phyloP scores from a whole-genome alignment of 2,797 vertebrate species.

The Sarcoramphus papa region DNA sequence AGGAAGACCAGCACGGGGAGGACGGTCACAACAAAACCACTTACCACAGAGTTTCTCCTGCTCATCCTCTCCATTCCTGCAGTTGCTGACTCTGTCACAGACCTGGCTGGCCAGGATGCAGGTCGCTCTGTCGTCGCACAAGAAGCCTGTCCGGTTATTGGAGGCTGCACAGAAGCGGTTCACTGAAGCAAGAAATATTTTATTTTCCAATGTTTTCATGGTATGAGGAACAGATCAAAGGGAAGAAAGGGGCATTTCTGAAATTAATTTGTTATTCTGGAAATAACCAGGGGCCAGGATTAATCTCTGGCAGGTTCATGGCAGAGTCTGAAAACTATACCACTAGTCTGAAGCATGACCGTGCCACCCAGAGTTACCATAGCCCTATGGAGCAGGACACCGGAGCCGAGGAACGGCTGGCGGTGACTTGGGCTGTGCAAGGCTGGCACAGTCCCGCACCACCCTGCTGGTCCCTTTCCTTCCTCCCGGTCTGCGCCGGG shows the following conservation, averaged over 20 bases:
- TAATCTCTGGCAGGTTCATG: not conserved
- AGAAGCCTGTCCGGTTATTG: conserved; percentile 73
- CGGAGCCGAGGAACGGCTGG: not conserved
- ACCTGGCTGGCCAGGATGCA: conserved; percentile 74
- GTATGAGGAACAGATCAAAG: not conserved
- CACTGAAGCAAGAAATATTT: conserved; percentile 20
- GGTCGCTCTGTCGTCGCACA: conserved; percentile 67
- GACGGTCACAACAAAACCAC: not conserved
- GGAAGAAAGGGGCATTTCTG: not conserved
- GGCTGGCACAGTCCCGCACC: not conserved
- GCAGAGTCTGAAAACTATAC: not conserved
- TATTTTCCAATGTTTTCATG: not conserved
- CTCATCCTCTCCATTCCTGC: conserved; percentile 72
- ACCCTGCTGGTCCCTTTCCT: not conserved
- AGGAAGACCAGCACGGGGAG: not conserved
- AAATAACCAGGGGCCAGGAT: not conserved
- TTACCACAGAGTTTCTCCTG: conserved; percentile 73
- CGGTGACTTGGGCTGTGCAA: not conserved
- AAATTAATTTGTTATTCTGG: not conserved
- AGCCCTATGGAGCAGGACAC: not conserved
- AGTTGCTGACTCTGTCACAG: conserved; percentile 65
- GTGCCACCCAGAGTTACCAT: not conserved
- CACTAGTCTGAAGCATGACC: not conserved
- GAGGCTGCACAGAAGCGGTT: conserved; percentile 57
- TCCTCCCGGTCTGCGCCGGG: not conserved